Evolutionary conservation across 2,113 vertebrate species (phyloP).

Genomic region (Phasianus colchicus): DNA sequence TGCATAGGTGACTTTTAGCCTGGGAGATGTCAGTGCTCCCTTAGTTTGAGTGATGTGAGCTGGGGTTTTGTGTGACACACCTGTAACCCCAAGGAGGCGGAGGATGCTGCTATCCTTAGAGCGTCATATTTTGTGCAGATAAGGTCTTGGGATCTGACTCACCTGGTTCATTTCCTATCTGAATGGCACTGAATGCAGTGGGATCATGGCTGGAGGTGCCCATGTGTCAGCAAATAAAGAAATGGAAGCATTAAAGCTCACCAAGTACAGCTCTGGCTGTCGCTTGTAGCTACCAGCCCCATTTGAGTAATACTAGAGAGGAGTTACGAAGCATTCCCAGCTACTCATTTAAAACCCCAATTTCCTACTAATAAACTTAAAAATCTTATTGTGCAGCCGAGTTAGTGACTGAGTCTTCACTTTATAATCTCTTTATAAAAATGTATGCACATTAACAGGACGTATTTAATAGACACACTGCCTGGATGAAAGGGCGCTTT

Average conservation of each 20-base stretch:
- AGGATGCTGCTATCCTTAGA: not conserved
- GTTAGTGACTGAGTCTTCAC: constrained; percentile 45
- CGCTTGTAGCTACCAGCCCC: rapidly evolving
- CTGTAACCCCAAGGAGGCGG: not conserved
- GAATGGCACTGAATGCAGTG: rapidly evolving
- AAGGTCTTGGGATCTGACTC: rapidly evolving
- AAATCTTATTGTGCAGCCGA: constrained; percentile 30
- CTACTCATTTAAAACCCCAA: constrained; percentile 5
- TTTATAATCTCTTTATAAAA: constrained; percentile 80
- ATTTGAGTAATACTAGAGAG: not conserved
- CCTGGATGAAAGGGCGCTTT: constrained; percentile 83
- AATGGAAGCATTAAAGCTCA: not conserved
- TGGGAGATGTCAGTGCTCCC: too few species aligned
- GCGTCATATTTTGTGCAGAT: not conserved
- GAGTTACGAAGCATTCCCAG: constrained; percentile 2
- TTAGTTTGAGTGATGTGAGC: not conserved
- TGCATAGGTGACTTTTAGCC: not conserved
- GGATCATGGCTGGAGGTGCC: not conserved
- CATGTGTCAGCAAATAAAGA: not conserved
- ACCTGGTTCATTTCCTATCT: not conserved
- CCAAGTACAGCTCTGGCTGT: not conserved
- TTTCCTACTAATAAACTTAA: constrained; percentile 23
- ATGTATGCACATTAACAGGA: constrained; percentile 77
- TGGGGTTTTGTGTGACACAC: not conserved
- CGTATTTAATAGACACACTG: constrained; percentile 78